Evolutionary conservation across 2,113 vertebrate species (phyloP).

Genomic region (Psephotus haematonotus): DNA sequence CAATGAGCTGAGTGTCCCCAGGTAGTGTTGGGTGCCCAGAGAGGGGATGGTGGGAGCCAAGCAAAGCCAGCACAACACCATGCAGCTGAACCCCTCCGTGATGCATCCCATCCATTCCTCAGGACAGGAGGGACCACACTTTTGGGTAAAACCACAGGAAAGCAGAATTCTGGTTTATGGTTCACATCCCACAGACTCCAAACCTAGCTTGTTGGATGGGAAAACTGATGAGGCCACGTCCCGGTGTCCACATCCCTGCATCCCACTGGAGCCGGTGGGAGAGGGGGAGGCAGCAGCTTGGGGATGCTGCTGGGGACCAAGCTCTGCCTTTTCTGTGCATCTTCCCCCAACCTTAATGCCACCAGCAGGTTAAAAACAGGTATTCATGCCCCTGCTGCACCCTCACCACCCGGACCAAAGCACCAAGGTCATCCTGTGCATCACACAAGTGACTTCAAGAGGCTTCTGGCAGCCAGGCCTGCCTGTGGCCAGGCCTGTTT

Average conservation of each 20-base stretch:
- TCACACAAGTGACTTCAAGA: not conserved
- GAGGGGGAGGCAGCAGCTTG: rapidly evolving
- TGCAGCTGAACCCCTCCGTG: rapidly evolving
- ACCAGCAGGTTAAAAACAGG: not conserved
- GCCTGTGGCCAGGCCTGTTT: not conserved
- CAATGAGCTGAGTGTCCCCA: rapidly evolving
- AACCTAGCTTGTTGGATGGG: not conserved
- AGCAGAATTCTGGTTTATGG: not conserved
- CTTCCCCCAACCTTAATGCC: not conserved
- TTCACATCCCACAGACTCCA: not conserved
- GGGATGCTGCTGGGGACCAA: not conserved
- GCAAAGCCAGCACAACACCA: not conserved
- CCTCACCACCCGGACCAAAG: not conserved
- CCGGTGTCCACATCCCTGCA: not conserved
- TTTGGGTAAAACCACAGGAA: not conserved
- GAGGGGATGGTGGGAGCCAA: not conserved
- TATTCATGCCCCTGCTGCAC: not conserved
- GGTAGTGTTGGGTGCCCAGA: not conserved
- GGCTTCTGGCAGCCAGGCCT: not conserved
- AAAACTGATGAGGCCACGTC: not conserved
- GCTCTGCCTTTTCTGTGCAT: not conserved
- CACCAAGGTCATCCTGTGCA: not conserved
- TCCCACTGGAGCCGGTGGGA: rapidly evolving
- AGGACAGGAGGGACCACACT: rapidly evolving
- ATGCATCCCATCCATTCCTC: not conserved